Evolutionary conservation across 2,113 vertebrate species (phyloP), one percentile per base, ranked within the genome.

Genomic region (Ornithorhynchus anatinus): DNA sequence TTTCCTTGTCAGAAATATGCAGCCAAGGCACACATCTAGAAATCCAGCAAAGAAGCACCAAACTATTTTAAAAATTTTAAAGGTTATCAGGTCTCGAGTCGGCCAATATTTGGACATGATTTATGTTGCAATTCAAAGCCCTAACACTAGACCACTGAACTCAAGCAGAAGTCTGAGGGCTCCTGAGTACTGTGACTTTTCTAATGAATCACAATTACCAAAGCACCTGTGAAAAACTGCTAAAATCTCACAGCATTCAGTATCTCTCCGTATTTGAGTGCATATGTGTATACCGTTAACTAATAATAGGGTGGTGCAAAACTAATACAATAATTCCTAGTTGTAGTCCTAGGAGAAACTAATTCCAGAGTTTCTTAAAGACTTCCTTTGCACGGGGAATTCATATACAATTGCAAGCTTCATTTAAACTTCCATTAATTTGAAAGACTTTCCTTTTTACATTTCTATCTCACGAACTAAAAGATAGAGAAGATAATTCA

Each of bases 121-220:
- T 89, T 85, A 84, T 72, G 33, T 54, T 59, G 45, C 12, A 31
- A 64, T 37, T 37, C 36, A 56, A 72, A 74, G 50, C 50, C 64
- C 38, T 14, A 59, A 71, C 40, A 69, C 74, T 75, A 53, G 42
- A 47, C 39, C 40, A 15, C 37, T 40, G 29, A 43, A 74, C 22
- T 38, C 54, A 54, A 86, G 48, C 37, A 60, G 69, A 74, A 69
- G 50, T 8, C 59, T 43, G 64, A 56, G 53, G 53, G 82, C 52
- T 75, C 79, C 27, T 40, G 73, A 82, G 38, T 52, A 62, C 31
- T 66, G 67, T 62, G 72, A 79, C 48, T 58, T 51, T 22, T 45
- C 42, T 51, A 65, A 70, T 86, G 79, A 83, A 89, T 83, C 86
- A 85, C 68, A 86, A 51, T 83, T 88, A 86, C 61, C 81, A 52